Evolutionary conservation across 2,797 vertebrate genomes (phyloP), one percentile per base, ranked within the genome.

Genomic region (Pristis pectinata): DNA sequence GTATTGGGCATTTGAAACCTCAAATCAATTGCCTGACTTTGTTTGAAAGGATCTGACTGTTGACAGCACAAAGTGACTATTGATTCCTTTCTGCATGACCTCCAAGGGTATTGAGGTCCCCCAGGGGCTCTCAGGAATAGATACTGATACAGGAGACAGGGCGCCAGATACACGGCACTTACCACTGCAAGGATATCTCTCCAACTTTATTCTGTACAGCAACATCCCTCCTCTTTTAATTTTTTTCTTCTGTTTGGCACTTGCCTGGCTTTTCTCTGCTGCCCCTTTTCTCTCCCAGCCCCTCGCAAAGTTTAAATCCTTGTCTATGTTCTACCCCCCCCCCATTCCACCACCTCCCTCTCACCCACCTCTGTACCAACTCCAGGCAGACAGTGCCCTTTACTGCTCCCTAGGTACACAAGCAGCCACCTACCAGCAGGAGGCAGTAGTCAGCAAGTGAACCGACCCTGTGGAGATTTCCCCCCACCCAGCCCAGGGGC

Each of bases 41-140:
- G 91, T 72, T 53, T 27, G 89, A 41, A 92, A 92, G 24, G 89
- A 67, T 3, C 34, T 53, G 91, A 72, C 70, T 93, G 91, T 93
- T 1, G 67, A 41, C 67, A 93, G 67, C 37, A 41, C 30, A 49
- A 41, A 93, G 27, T 93, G 67, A 91, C 13, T 74, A 93, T 93
- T 93, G 91, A 93, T 93, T 93, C 49, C 44, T n/a, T 22, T 72
- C 72, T 49, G 44, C 3, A 10, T 72, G 41, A 30, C 91, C 91
- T 53, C 89, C 91, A n/a, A 93, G 91, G 22, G 93, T 24, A 64
- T 91, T 72, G 41, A 64, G 37, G 22, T 44, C 37, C 15, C 56
- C 4, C 53, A 87, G 34, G 44, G 44, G 41, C 67, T 30, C 67
- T 72, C 67, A 53, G 11, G 91, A 67, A 30, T 72, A 49, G 91